These are phyloP conservation scores for Acanthopleura granulata DNA, from an alignment of 2,888 invertebrate species.

Conservation along the genomic window DNA sequence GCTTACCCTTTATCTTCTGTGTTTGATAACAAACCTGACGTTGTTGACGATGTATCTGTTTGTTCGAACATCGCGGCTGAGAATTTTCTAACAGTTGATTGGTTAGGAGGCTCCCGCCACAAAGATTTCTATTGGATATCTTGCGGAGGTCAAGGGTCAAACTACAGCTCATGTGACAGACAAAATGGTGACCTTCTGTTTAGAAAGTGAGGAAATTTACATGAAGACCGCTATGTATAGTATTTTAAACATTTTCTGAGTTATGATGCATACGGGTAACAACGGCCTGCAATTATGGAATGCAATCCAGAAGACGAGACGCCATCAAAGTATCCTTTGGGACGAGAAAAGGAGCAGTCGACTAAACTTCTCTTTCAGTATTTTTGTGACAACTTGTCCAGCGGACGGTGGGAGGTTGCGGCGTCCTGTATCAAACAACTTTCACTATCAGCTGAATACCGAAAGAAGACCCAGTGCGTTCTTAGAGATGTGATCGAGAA, in stretches of 20 bases:
- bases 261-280: neutral
- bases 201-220: neutral
- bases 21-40: too few species aligned
- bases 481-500: constrained; percentile 48
- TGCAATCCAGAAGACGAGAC: neutral
- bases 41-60: neutral
- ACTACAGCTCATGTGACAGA: constrained; percentile 41
- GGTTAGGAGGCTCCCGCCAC: neutral
- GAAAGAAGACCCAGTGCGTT: constrained; percentile 38
- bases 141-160: constrained; percentile 29
- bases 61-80: constrained; percentile 9
- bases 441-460: constrained; percentile 29
- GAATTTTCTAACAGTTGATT: neutral
- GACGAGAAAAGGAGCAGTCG: constrained; percentile 35
- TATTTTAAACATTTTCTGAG: neutral
- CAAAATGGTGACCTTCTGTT: constrained; percentile 43
- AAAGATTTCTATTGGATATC: neutral
- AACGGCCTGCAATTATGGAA: constrained; percentile 1
- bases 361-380: constrained; percentile 41
- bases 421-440: constrained; percentile 47
- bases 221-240: neutral
- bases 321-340: constrained; percentile 31
- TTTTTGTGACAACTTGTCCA: constrained; percentile 62
- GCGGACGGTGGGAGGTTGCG: constrained; percentile 66
- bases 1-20: too few species aligned